Base-by-base conservation (phyloP, 2,797 vertebrate genomes). In the Cuculus canorus region DNA sequence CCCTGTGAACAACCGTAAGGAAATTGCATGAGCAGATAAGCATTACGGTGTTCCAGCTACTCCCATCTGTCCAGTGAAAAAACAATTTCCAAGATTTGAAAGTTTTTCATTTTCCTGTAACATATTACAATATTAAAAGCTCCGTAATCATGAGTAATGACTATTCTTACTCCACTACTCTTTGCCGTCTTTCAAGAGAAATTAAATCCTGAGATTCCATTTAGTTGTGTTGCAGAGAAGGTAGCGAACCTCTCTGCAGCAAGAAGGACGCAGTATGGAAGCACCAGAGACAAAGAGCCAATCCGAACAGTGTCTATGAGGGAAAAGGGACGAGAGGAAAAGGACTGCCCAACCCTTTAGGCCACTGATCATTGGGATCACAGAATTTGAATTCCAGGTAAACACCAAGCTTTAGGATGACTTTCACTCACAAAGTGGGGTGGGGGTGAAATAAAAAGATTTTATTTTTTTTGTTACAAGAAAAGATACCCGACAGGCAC, bases 401-500 rank as follows among this genome's bases (percentile, higher is more conserved):
- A 71, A 65, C 56, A 92, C 21, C 35, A 54, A 73, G 17, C 32
- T 77, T 48, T 28, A 48, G 32, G 17, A 27, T 39, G 30, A 69
- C 11, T 39, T 32, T 79, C 41, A 30, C 27, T 41, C 52, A 57
- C 11, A 30, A 27, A 71, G 13, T 2, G 1, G 30, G 16, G n/a
- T 8, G 5, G 4, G 2, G 2, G 11, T 0, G 0, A 75, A 63
- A 64, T 17, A 15, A 59, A 69, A 65, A 57, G n/a, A 5, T 21
- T 22, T 18, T 32, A 81, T 15, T 11, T 53, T 4, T 43, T 45
- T 45, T 45, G 18, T 33, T n/a, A 33, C 39, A 68, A 28, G 23
- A 43, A n/a, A 33, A 54, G 32, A 54, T 15, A 81, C 5, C 35
- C 52, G 64, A 47, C 13, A 13, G 22, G 32, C 39, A 94, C 24